Base-by-base conservation (phyloP, 1,140 invertebrate species). In the Zaprionus ornatus region DNA sequence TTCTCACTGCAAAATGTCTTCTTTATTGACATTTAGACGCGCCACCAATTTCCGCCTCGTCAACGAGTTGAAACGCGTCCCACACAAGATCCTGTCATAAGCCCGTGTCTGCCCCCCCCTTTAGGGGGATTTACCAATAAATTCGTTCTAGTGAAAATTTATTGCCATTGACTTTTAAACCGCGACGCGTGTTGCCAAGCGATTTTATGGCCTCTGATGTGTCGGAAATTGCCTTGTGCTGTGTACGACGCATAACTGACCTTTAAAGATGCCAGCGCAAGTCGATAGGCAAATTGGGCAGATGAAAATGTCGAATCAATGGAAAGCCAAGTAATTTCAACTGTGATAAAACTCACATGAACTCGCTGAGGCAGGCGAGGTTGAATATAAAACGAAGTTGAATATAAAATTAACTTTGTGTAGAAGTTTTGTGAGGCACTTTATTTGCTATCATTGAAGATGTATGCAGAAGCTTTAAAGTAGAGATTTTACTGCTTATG, bases 111-210 rank as follows among this genome's bases (percentile, higher is more conserved):
- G 6, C 52, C 52, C 45, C 42, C 69, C 4, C 6, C 9, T 29
- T 42, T 50, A 15, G 66, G 55, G 27, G 76, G 83, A 82, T 82
- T 87, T 88, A 64, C 81, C 85, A 90, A 88, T 88, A 90, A 88
- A 90, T 88, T 85, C 86, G 72, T 85, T 88, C 86, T 88, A 88
- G 85, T 88, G 85, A 88, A 88, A 88, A 88, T 88, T 88, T 88
- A 88, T 85, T 81, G 79, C 45, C 85, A 88, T 88, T 90, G 86
- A 72, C 79, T 88, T 88, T 88, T 88, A 88, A 88, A 88, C 78
- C 85, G 81, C 85, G 85, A 78, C 72, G 85, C 85, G 81, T 90
- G 85, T 54, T 82, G 78, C 54, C 79, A 70, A 74, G 52, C 48
- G 48, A 60, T 88, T 88, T 80, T 84, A 88, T 88, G 65, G 74